Percentiles rank a stretch among this genome's conserved stretches.
These are phyloP conservation scores for Tachina lurida DNA, from an alignment of 2,888 invertebrate species.

Conservation along the genomic window DNA sequence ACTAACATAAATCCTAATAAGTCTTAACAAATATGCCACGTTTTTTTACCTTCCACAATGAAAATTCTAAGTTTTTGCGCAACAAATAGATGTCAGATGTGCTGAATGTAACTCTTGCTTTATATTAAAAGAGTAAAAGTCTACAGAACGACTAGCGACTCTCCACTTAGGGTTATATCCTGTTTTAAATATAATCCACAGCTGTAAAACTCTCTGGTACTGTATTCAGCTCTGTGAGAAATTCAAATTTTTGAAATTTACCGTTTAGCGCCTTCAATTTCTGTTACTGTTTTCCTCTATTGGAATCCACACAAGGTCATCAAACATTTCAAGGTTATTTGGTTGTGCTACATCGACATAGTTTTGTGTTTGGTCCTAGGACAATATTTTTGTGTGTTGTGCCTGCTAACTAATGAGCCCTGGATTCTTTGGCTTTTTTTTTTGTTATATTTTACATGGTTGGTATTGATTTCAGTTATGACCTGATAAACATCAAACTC, in stretches of 20 bases:
- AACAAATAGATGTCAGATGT: background rate
- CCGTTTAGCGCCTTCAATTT: conserved; percentile 28
- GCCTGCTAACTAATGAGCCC: conserved; percentile 27
- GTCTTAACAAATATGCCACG: background rate
- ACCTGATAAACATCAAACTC: background rate
- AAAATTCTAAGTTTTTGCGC: conserved; percentile 47
- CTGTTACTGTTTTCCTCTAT: conserved; percentile 23
- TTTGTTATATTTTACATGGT: background rate
- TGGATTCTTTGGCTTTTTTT: conserved; percentile 26
- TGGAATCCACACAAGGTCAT: conserved; percentile 56
- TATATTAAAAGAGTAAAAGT: conserved; percentile 14
- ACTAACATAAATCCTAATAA: background rate
- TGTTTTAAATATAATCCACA: background rate
- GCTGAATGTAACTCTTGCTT: conserved; percentile 34
- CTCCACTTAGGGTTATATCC: background rate
- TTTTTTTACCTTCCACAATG: background rate
- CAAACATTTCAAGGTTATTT: conserved; percentile 62
- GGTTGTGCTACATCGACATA: conserved; percentile 40
- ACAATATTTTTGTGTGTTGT: conserved; percentile 49
- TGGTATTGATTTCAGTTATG: conserved; percentile 14
- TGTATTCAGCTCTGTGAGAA: conserved; percentile 11
- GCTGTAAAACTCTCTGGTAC: conserved; percentile 3
- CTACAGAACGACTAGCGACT: background rate
- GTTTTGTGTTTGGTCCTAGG: conserved; percentile 59
- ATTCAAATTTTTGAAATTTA: conserved; percentile 56